Base-by-base conservation (phyloP, 2,888 invertebrate species). In the Rapana venosa region DNA sequence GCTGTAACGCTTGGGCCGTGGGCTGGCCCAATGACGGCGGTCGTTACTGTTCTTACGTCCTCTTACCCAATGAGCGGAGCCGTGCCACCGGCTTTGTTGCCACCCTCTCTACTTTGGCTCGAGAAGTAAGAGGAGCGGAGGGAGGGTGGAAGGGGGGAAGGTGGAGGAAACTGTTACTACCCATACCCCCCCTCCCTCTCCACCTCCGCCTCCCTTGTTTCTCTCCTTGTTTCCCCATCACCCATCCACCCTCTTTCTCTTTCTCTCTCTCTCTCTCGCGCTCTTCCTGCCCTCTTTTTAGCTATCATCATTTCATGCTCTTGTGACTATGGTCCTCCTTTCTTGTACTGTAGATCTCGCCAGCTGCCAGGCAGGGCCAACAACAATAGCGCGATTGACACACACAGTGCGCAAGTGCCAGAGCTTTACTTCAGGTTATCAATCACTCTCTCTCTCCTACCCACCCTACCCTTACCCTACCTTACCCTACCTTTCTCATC, bases 21-120 rank as follows among this genome's bases (percentile, higher is more conserved):
- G 26, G 30, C 88, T 84, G 58, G 88, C 70, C 88, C 88, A 88
- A 88, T 88, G 88, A 88, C 83, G 30, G 66, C 17, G 83, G 35
- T 83, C 70, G 88, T 88, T 88, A 88, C 88, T 88, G 22, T 61
- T 74, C 84, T 84, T 87, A 87, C 86, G 86, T 56, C 35, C 86
- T 87, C 86, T 87, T 87, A 70, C 86, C 86, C 86, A 87, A 87
- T 87, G 22, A 66, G 30, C 66, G 86, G 61, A 35, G 58, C 86
- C 70, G 66, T 87, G 20, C 66, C 86, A 66, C 36, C 36, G 74
- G n/a, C 32, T 61, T 30, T 87, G 86, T 87, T 87, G 70, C 86
- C 86, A 87, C 86, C 86, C 86, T n/a, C 61, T 35, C 70, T 58
- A 2, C 8, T 11, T 22, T 47, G 47, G 47, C 2, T 47, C 47